Evolutionary conservation across 2,888 invertebrate species (phyloP).

Genomic region (Drosophila limbata): DNA sequence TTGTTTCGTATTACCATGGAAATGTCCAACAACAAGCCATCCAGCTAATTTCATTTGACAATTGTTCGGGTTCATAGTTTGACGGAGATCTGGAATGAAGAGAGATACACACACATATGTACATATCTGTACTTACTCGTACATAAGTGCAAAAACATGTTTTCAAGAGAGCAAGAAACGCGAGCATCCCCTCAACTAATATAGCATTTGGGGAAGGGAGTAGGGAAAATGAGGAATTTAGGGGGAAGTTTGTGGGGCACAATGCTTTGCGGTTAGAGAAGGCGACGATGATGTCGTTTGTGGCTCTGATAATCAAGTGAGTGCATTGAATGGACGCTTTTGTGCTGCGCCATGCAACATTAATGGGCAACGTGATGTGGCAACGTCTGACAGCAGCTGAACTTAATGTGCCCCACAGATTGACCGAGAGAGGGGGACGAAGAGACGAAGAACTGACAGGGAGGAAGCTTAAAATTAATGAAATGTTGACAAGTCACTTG

Average conservation of each 20-base stretch:
- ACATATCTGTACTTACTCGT: background rate
- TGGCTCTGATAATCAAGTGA: constrained; percentile 63
- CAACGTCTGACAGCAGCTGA: constrained; percentile 43
- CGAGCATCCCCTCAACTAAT: constrained; percentile 45
- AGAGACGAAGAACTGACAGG: constrained; percentile 2
- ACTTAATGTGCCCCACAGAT: constrained; percentile 39
- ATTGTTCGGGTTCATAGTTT: constrained; percentile 53
- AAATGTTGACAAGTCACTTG: constrained; percentile 53
- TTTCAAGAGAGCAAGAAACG: constrained; percentile 44
- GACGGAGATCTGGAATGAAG: constrained; percentile 3
- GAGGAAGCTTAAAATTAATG: constrained; percentile 45
- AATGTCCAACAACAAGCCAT: constrained; percentile 48
- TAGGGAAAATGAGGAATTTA: background rate
- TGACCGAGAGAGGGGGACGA: background rate
- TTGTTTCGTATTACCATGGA: constrained; percentile 34
- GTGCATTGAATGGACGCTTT: constrained; percentile 63
- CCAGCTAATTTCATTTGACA: constrained; percentile 78
- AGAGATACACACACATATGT: constrained; percentile 15
- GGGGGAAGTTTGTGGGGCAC: constrained; percentile 17
- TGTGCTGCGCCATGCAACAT: constrained; percentile 58
- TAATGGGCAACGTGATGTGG: constrained; percentile 47
- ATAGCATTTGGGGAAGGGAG: background rate
- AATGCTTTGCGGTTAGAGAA: constrained; percentile 16
- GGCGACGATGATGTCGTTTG: constrained; percentile 56
- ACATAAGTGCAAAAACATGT: constrained; percentile 79